Evolutionary conservation across 2,888 invertebrate genomes (phyloP), one percentile per base, ranked within the genome.

Genomic region (Athrips mouffetella): DNA sequence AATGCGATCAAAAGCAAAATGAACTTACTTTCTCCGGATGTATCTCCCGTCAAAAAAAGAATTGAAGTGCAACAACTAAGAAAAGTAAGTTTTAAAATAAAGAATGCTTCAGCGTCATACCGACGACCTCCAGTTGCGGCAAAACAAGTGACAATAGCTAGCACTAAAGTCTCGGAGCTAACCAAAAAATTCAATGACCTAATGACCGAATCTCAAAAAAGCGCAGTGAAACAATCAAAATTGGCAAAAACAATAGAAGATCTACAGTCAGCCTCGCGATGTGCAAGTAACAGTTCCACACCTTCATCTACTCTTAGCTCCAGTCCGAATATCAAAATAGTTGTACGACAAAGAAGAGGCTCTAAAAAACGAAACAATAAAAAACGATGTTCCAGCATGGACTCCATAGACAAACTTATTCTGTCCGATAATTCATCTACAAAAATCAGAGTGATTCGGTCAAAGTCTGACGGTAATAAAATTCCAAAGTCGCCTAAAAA

Each of bases 181-280:
- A 92, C 93, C 1, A 90, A 91, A 55, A 93, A 93, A 65, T 94
- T 93, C 63, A 93, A 94, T 67, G 90, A 91, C 67, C 82, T 92
- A 63, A 89, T 91, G 53, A 78, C 70, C 45, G 89, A 89, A 57
- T 79, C 84, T 57, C 71, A 65, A 49, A 71, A 71, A 37, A 72
- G 72, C 3, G 65, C 89, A 5, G 67, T 89, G 31, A 90, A 89
- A 55, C 90, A 90, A 64, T 85, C 90, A 3, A 91, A 90, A 71
- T 80, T 91, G 46, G 76, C 73, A 18, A 91, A 90, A 62, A 80
- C 89, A 66, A 72, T 90, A 83, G 71, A 90, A 89, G 76, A 81
- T 50, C 56, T 79, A 51, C 76, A 81, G 52, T 65, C 73, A 29
- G 67, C 64, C 8, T 70, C 78, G 18, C 65, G 74, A 50, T 73